Conservation (phyloP, 2,113 vertebrate species). For the Myotis lucifugus region DNA sequence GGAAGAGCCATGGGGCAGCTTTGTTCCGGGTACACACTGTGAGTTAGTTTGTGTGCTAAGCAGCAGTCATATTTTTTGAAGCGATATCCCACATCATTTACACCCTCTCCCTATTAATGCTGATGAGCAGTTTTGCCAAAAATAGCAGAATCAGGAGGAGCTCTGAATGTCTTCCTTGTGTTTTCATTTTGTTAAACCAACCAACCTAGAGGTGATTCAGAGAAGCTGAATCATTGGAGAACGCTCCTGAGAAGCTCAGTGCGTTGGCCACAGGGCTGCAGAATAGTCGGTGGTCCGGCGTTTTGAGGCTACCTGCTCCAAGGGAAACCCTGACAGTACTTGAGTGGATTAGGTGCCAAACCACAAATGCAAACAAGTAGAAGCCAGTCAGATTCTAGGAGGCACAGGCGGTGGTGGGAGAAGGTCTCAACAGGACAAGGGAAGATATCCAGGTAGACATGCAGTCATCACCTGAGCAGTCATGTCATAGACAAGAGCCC, state of each 20-base stretch:
- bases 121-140: not conserved
- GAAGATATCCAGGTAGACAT: not conserved
- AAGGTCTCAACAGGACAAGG: not conserved
- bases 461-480: not conserved
- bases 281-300: not conserved
- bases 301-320: not conserved
- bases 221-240: not conserved
- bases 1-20: not conserved
- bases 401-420: too few species aligned
- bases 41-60: not conserved
- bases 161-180: not conserved
- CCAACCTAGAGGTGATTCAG: not conserved
- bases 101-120: not conserved
- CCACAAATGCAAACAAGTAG: not conserved
- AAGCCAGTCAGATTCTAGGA: not conserved
- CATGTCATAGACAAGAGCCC: not conserved
- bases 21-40: not conserved
- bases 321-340: not conserved
- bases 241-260: not conserved
- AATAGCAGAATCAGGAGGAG: not conserved
- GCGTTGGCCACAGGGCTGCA: not conserved
- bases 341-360: not conserved
- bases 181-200: not conserved
- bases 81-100: not conserved
- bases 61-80: not conserved